These are phyloP conservation scores for Champsocephalus gunnari DNA, from an alignment of 2,797 vertebrate genomes.

Conservation along the genomic window DNA sequence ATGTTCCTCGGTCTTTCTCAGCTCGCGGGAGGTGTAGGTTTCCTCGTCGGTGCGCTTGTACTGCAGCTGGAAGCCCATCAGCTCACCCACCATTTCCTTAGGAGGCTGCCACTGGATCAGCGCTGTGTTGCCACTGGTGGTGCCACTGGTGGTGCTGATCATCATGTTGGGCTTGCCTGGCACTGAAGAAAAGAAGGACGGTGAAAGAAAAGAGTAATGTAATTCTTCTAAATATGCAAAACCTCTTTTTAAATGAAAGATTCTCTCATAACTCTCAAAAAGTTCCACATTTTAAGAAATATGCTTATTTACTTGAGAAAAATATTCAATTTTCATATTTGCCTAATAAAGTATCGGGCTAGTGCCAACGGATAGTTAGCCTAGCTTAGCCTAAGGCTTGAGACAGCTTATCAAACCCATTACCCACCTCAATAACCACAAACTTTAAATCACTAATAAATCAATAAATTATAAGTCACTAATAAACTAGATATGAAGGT, in stretches of 20 bases:
- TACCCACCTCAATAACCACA: neutral
- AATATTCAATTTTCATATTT: neutral
- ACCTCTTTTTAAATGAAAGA: neutral
- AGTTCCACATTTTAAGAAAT: neutral
- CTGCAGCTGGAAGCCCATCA: conserved; percentile 95
- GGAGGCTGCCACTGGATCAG: conserved; percentile 98
- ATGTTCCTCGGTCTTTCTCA: conserved; percentile 91
- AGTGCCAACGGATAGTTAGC: neutral
- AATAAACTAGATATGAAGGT: neutral
- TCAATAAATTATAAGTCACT: neutral
- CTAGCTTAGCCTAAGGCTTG: neutral
- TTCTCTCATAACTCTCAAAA: neutral
- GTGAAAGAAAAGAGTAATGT: neutral
- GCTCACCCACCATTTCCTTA: conserved; percentile 95
- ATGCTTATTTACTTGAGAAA: neutral
- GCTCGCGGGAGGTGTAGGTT: conserved; percentile 87
- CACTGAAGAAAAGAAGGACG: conserved; percentile 78
- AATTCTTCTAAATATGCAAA: neutral
- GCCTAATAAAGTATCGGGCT: neutral
- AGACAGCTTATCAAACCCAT: neutral
- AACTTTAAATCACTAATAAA: neutral
- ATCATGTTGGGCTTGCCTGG: conserved; percentile 97
- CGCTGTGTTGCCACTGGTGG: conserved; percentile 94
- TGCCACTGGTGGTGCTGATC: conserved; percentile 95
- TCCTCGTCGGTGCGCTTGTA: conserved; percentile 94